phyloP scores from a whole-genome alignment of 2,113 vertebrate genomes.

The Gasterosteus nipponicus region DNA sequence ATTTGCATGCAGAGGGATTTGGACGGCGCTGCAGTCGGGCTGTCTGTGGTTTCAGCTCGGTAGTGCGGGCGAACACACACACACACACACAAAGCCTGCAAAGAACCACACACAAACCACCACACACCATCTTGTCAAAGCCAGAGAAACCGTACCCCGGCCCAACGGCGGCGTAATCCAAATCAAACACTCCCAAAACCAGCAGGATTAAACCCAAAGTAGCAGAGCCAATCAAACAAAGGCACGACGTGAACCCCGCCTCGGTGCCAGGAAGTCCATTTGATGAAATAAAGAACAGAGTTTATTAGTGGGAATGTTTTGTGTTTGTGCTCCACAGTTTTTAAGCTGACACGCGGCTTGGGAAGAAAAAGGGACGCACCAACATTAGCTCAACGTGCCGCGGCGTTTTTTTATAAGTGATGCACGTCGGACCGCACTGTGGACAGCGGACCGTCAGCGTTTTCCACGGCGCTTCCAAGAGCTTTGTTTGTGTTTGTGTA shows the following conservation, averaged over 20 bases:
- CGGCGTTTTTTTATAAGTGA: slow-evolving; percentile 1
- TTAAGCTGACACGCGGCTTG: not conserved
- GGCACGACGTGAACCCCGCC: slow-evolving; percentile 67
- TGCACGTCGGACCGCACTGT: slow-evolving; percentile 37
- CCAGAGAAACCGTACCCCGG: slow-evolving; percentile 73
- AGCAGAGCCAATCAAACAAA: slow-evolving; percentile 77
- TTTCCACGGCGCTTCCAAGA: slow-evolving; percentile 63
- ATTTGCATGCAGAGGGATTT: slow-evolving; percentile 85
- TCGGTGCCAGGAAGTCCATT: slow-evolving; percentile 72
- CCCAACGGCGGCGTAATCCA: slow-evolving; percentile 78
- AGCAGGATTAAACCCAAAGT: slow-evolving; percentile 80
- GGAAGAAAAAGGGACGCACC: not conserved
- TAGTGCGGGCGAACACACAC: slow-evolving; percentile 64
- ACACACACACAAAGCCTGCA: slow-evolving; percentile 27
- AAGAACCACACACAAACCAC: slow-evolving; percentile 27
- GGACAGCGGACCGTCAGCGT: slow-evolving; percentile 64
- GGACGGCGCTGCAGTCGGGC: slow-evolving; percentile 76
- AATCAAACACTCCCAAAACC: slow-evolving; percentile 79
- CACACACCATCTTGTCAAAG: slow-evolving; percentile 72
- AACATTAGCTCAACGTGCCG: not conserved
- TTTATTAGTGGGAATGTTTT: slow-evolving; percentile 62
- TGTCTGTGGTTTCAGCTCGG: slow-evolving; percentile 79
- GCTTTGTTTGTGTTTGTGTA: slow-evolving; percentile 78
- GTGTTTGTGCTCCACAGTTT: not conserved
- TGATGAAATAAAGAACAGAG: slow-evolving; percentile 68